A percentile compares a stretch with the other conserved stretches of the same genome.
These are phyloP conservation scores for Marasmarcha lunaedactyla DNA, from an alignment of 2,888 invertebrate species.

Conservation along the genomic window DNA sequence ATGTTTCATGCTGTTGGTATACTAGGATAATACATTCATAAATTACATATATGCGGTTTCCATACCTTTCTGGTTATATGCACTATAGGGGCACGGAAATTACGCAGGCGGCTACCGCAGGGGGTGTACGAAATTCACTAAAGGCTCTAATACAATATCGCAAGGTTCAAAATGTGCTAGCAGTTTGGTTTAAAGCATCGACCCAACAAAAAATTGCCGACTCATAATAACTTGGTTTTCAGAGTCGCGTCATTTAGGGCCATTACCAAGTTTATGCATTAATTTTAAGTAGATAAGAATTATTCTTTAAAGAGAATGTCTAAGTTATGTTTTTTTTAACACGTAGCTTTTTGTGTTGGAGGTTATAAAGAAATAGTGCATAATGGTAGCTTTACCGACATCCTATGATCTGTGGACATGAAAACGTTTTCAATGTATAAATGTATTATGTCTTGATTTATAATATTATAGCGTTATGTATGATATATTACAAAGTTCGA, in stretches of 20 bases:
- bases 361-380: no score
- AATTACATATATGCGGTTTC: constrained; percentile 26
- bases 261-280: neutral
- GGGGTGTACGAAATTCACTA: neutral
- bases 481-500: no score
- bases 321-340: no score
- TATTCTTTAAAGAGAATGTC: no score
- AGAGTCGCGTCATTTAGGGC: neutral
- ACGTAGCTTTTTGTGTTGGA: no score
- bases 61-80: constrained; percentile 24
- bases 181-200: neutral
- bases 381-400: no score
- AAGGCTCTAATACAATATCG: neutral
- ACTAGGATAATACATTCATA: constrained; percentile 22
- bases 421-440: no score
- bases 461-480: no score
- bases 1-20: no score
- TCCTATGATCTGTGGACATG: no score
- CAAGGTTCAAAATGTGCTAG: neutral
- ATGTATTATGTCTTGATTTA: no score
- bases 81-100: constrained; percentile 17
- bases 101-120: neutral
- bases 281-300: no score
- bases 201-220: neutral
- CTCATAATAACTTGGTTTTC: neutral